Base-by-base conservation (phyloP, 2,113 vertebrate species). In the Leptocoma aspasia region DNA sequence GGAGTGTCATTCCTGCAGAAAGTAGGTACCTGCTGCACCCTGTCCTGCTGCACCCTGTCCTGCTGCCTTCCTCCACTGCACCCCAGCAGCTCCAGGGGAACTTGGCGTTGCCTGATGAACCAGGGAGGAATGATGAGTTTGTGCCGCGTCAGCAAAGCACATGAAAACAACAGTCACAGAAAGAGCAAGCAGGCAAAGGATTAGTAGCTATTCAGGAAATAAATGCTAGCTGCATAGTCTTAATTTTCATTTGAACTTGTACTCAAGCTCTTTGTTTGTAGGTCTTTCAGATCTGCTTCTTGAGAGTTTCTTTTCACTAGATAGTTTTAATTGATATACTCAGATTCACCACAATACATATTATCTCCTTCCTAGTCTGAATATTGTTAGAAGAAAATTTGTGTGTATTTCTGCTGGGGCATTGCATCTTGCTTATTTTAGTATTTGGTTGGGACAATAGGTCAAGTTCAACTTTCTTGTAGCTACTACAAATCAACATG, bases 1-100 rank as follows among this genome's bases (percentile, higher is more conserved):
- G 99, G 75, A 99, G 98, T 20, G 98, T 98, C 78, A 98, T 99
- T 80, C 99, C 99, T 35, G 98, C 99, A 8, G 99, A 99, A 97
- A 99, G 99, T 99, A 98, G 60, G 99, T 98, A 96, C 85, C 88
- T 35, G 1, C 82, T 16, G 73, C 88, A 27, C 83, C 26, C 11
- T 8, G 11, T 45, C 68, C 69, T 37, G 0, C 78, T 12, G 70
- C 89, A 30, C 80, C 8, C n/a, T 5, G 10, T 28, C 70, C 66
- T 13, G 56, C 82, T 26, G 13, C 63, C n/a, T 4, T 15, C 57
- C 57, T 60, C 30, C 35, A 0, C 80, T 27, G 45, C 28, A 12
- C 52, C 76, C 6, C 53, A 6, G 44, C 86, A 66, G 31, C 57
- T 80, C 77, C 75, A 11, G 21, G 39, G 57, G 9, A 45, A 15